Evolutionary conservation across 1,140 invertebrate genomes (phyloP), one percentile per base, ranked within the genome.

Genomic region (Pogonomyrmex californicus): DNA sequence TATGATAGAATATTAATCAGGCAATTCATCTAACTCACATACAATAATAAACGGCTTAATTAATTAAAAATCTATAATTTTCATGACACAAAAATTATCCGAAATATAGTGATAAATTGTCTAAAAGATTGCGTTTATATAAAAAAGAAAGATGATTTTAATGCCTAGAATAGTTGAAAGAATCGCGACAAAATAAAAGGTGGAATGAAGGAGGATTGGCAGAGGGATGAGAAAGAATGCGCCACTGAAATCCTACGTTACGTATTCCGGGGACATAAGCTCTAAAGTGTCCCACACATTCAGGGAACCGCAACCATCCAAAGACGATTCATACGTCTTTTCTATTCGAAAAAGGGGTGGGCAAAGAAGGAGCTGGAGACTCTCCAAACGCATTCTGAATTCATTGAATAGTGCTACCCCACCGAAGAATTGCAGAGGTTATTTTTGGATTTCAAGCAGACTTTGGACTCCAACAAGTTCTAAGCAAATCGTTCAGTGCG

Each of bases 261-360:
- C 91, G 92, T 94, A 94, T 94, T 94, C 93, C 89, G 78, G 41
- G 85, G 87, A 92, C 93, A 94, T 94, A 93, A 91, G 91, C 93
- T 92, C 92, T 92, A 93, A 94, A 94, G 90, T 91, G 83, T 91
- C 81, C 86, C 89, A 88, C 89, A 89, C 87, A 23, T 23, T 93
- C 90, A 87, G 88, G 88, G 88, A 93, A 93, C 81, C 92, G 89
- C 91, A 89, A 92, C 89, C 91, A 92, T 93, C 92, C 91, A 77
- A 91, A 88, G 92, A 92, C 92, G 91, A 94, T 93, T 94, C 93
- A 94, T 94, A 94, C 92, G 92, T 94, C 91, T 94, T 94, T 94
- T 91, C 88, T 60, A 68, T 23, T 23, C 23, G 65, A 63, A 87
- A 56, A 82, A 86, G 77, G 60, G 85, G 78, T 82, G 81, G 81